Evolutionary conservation across 2,797 vertebrate species (phyloP).

Genomic region (Thunnus albacares): DNA sequence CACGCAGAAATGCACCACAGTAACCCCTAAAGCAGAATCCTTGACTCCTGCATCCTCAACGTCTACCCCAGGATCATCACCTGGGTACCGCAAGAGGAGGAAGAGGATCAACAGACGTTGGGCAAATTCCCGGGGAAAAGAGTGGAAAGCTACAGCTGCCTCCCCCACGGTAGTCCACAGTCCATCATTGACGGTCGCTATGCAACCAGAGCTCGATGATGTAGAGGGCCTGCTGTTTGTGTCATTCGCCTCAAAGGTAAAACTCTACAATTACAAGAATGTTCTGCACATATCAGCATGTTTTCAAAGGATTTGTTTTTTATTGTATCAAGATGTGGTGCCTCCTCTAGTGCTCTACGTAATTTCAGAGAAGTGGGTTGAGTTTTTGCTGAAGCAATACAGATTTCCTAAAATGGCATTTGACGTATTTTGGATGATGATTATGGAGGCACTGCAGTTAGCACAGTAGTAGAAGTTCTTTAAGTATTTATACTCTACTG

Average conservation of each 20-base stretch:
- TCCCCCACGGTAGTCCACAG: conserved; percentile 52
- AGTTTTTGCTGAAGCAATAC: background rate
- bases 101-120: conserved; percentile 62
- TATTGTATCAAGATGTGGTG: background rate
- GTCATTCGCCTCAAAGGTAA: conserved; percentile 95
- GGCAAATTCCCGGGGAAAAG: conserved; percentile 48
- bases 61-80: conserved; percentile 35
- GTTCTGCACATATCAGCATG: background rate
- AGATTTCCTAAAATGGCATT: background rate
- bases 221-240: conserved; percentile 98
- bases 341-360: background rate
- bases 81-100: conserved; percentile 54
- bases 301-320: conserved; percentile 9
- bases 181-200: conserved; percentile 75
- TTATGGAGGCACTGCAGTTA: background rate
- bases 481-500: background rate
- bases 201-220: conserved; percentile 94
- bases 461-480: background rate
- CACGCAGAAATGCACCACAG: background rate
- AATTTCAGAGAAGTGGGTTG: background rate
- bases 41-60: conserved; percentile 27
- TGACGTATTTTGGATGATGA: background rate
- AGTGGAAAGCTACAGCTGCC: conserved; percentile 71
- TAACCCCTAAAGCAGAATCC: conserved; percentile 14
- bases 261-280: background rate